Percentiles rank a stretch among this genome's conserved stretches.
phyloP scores from a whole-genome alignment of 2,888 invertebrate species.

The Athalia cordata region DNA sequence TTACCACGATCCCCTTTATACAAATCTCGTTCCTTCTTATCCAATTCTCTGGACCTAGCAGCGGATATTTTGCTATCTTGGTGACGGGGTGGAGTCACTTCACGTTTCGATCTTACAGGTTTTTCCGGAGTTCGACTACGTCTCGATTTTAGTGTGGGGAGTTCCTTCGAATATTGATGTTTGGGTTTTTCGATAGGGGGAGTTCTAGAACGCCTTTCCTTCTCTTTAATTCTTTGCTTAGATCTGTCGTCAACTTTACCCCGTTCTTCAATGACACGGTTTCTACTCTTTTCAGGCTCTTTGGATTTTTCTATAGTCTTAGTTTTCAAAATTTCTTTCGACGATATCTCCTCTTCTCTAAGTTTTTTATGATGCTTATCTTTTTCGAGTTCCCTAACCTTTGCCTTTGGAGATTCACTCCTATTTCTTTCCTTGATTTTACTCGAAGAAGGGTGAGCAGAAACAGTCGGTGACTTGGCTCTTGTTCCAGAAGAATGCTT shows the following conservation, averaged over 20 bases:
- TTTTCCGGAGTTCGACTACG: slow-evolving; percentile 70
- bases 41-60: slow-evolving; percentile 60
- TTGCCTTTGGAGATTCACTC: slow-evolving; percentile 67
- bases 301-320: slow-evolving; percentile 63
- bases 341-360: slow-evolving; percentile 54
- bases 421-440: slow-evolving; percentile 66
- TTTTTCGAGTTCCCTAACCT: slow-evolving; percentile 57
- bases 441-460: slow-evolving; percentile 56
- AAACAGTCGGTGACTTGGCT: slow-evolving; percentile 58
- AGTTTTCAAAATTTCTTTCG: slow-evolving; percentile 58
- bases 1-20: slow-evolving; percentile 67
- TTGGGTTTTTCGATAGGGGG: slow-evolving; percentile 66
- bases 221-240: slow-evolving; percentile 67
- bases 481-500: slow-evolving; percentile 55
- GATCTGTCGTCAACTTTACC: slow-evolving; percentile 63
- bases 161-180: slow-evolving; percentile 64
- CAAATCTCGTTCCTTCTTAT: slow-evolving; percentile 66
- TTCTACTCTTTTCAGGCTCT: slow-evolving; percentile 64
- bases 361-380: slow-evolving; percentile 62
- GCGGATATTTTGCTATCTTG: slow-evolving; percentile 60
- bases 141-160: slow-evolving; percentile 56
- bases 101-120: slow-evolving; percentile 62
- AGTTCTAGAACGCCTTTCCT: slow-evolving; percentile 69
- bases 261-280: slow-evolving; percentile 60
- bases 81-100: slow-evolving; percentile 59